A percentile compares a stretch with the other conserved stretches of the same genome.
Evolutionary conservation across 1,140 invertebrate genomes (phyloP).

Genomic region (Coptotermes formosanus): DNA sequence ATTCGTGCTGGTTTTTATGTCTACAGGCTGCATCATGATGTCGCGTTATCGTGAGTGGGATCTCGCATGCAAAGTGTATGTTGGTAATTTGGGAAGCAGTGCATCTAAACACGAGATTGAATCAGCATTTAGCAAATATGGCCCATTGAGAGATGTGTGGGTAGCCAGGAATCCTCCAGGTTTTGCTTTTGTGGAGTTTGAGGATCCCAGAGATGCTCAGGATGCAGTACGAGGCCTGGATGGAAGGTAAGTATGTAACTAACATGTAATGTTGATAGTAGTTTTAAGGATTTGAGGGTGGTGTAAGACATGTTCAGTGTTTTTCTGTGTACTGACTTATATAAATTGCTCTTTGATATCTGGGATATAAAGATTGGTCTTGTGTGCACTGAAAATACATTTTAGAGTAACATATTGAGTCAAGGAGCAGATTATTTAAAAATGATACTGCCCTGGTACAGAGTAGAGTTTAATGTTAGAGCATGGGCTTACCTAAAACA

Average conservation of each 20-base stretch:
- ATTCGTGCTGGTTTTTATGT: neutral
- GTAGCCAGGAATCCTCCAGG: slow-evolving; percentile 92
- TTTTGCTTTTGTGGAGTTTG: slow-evolving; percentile 98
- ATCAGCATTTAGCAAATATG: slow-evolving; percentile 91
- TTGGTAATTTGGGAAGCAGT: slow-evolving; percentile 93
- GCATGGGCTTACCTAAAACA: too few relatives aligned
- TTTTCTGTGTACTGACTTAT: too few relatives aligned
- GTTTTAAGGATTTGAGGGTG: too few relatives aligned
- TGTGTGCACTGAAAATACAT: too few relatives aligned
- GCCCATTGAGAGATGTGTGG: slow-evolving; percentile 94
- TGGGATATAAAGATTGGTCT: too few relatives aligned
- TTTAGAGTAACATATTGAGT: too few relatives aligned
- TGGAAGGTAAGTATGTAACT: slow-evolving; percentile 73
- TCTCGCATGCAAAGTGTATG: slow-evolving; percentile 95
- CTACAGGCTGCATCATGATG: slow-evolving; percentile 46
- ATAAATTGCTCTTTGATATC: too few relatives aligned
- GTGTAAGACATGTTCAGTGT: too few relatives aligned
- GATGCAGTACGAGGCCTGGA: slow-evolving; percentile 94
- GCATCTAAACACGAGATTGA: slow-evolving; percentile 91
- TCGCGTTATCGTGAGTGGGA: slow-evolving; percentile 88
- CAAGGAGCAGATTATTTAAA: too few relatives aligned
- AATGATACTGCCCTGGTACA: too few relatives aligned
- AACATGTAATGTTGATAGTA: too few relatives aligned
- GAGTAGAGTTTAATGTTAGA: too few relatives aligned
- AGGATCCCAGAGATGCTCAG: slow-evolving; percentile 95